A percentile compares a stretch with the other conserved stretches of the same genome.
Evolutionary conservation across 2,113 vertebrate species (phyloP).

Genomic region (Microcebus murinus): DNA sequence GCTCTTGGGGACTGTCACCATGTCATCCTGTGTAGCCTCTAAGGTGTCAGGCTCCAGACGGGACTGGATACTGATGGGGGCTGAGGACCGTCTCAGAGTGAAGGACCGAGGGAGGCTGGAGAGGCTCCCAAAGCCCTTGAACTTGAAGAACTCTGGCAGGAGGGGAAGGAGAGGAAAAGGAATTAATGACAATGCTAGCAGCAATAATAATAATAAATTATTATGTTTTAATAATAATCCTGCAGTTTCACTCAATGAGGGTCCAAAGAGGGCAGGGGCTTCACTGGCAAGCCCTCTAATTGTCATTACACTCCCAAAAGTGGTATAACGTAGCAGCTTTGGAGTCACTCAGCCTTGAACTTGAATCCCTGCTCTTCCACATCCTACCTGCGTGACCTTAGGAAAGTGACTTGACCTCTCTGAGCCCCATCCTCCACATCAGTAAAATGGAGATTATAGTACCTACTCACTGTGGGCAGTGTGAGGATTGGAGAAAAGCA

Average conservation of each 20-base stretch:
- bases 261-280: not conserved
- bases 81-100: conserved; percentile 72
- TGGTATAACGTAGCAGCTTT: not conserved
- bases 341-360: not conserved
- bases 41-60: conserved; percentile 66
- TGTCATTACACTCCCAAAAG: not conserved
- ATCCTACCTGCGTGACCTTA: conserved; percentile 1
- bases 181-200: accelerated
- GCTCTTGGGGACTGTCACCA: conserved; percentile 87
- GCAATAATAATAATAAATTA: not conserved
- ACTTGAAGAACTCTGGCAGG: conserved; percentile 87
- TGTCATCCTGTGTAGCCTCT: conserved; percentile 88
- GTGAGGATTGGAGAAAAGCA: not conserved
- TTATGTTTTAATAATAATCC: not conserved
- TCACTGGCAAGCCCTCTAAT: not conserved
- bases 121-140: conserved; percentile 94
- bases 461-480: not conserved
- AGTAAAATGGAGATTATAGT: not conserved
- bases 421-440: not conserved
- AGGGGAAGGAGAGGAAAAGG: not conserved
- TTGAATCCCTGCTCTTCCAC: not conserved
- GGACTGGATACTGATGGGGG: conserved; percentile 41
- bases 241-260: not conserved
- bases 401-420: not conserved
- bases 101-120: conserved; percentile 89